Base-by-base conservation (phyloP, 92 coral and sea anemone genomes). In the Scolanthus callimorphus region DNA sequence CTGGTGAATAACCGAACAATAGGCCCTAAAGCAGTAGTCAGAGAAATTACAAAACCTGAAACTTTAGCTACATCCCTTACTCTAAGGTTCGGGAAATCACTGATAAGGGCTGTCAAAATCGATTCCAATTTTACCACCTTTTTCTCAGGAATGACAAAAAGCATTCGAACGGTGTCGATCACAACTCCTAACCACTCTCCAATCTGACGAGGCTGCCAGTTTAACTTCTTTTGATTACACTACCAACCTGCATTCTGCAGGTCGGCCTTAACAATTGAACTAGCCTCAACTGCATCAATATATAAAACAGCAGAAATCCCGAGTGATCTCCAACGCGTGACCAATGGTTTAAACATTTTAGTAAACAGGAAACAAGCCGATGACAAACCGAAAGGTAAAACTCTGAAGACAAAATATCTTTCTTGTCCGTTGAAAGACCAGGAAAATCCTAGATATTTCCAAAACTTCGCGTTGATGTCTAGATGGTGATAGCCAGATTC, bases 321-420 rank as follows among this genome's bases (percentile, higher is more conserved):
- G 0, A 17, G 17, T 0, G 59, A 41, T 39, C 84, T 65, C 89
- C 84, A 76, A 13, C 70, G 62, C 11, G 39, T 22, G 2, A 82
- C 79, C 3, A 82, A 58, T 11, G 83, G 83, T 20, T 72, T 22
- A 24, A 76, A 70, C 79, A 82, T 57, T 47, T 64, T 75, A 20
- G 69, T 69, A 57, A 81, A 81, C 21, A 76, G 39, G 51, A 51
- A 76, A 46, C 83, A 76, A 3, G 88, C 83, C 11, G 83, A 76
- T 11, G 75, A 81, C 59, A 81, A 48, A 12, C 82, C 88, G 57
- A 81, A 79, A n/a, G n/a, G n/a, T n/a, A n/a, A n/a, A n/a, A n/a
- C n/a, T n/a, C n/a, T n/a, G n/a, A n/a, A n/a, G n/a, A n/a, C n/a
- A n/a, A n/a, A n/a, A n/a, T n/a, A n/a, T n/a, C n/a, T n/a, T n/a